Evolutionary conservation across 1,140 invertebrate genomes (phyloP).

Genomic region (Drosophila oshimai): DNA sequence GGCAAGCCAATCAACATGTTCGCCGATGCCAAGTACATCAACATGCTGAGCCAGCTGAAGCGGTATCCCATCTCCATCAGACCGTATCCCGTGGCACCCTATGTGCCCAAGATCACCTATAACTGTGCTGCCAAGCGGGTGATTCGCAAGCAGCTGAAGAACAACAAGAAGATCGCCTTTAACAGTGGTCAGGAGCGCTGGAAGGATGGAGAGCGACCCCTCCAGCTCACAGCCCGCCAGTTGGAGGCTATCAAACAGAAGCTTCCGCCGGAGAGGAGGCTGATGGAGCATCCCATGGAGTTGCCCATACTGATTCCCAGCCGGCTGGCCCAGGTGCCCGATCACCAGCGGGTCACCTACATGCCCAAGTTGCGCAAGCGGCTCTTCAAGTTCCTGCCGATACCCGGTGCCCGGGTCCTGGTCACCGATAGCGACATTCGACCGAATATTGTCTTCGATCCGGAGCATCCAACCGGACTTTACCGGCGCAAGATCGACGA

Average conservation of each 20-base stretch:
- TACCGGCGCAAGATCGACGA: slow-evolving; percentile 47
- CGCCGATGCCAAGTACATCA: slow-evolving; percentile 69
- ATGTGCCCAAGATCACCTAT: slow-evolving; percentile 51
- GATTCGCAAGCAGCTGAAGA: slow-evolving; percentile 63
- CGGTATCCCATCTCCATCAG: slow-evolving; percentile 24
- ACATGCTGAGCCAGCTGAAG: slow-evolving; percentile 59
- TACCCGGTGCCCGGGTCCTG: slow-evolving; percentile 63
- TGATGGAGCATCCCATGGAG: slow-evolving; percentile 42
- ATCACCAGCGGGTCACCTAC: slow-evolving; percentile 52
- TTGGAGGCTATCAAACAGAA: slow-evolving; percentile 52
- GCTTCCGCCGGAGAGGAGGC: slow-evolving; percentile 49
- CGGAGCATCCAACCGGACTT: slow-evolving; percentile 49
- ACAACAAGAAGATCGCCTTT: slow-evolving; percentile 77
- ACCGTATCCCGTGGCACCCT: slow-evolving; percentile 1
- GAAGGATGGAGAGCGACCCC: slow-evolving; percentile 46
- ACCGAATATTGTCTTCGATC: slow-evolving; percentile 52
- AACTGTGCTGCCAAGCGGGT: slow-evolving; percentile 63
- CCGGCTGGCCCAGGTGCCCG: slow-evolving; percentile 44
- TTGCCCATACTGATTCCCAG: slow-evolving; percentile 24
- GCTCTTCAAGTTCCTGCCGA: slow-evolving; percentile 67
- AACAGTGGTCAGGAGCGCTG: slow-evolving; percentile 69
- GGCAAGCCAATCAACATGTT: slow-evolving; percentile 57
- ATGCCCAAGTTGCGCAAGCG: slow-evolving; percentile 64
- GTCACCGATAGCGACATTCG: slow-evolving; percentile 67
- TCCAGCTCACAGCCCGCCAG: slow-evolving; percentile 50